Base-by-base conservation (phyloP, 2,888 invertebrate species). In the Lithophane socia region DNA sequence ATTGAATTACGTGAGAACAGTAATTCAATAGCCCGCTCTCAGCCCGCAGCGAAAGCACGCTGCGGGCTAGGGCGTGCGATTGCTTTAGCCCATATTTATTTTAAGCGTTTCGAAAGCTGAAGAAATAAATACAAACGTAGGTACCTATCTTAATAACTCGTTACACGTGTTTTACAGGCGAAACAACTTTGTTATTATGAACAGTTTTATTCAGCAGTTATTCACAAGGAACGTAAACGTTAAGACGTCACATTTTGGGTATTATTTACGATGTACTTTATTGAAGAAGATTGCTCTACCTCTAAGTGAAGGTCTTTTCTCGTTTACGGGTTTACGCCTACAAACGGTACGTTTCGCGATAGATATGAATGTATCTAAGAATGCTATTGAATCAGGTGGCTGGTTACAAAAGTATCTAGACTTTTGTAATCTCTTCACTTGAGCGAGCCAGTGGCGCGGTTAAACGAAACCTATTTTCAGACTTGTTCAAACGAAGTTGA, bases 351-450 rank as follows among this genome's bases (percentile, higher is more conserved):
- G 16, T 47, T 58, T 52, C 16, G 1, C 54, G 3, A 54, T 47
- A 56, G 37, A 76, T 42, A 63, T 60, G 21, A 66, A 72, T 76
- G 42, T 63, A 42, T 52, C 12, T 69, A 52, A 56, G 60, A 81
- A 73, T 81, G 67, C 29, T 42, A 70, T 61, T 56, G 77, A 72
- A 63, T 74, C 77, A 72, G 81, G 49, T 71, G 81, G 72, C 54
- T 70, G 72, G 49, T 0, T 24, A 56, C 78, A 61, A 73, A 65
- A 75, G 66, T 64, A 72, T 69, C 54, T 74, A 80, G 18, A 66
- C 58, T 24, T 13, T 64, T 61, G 60, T 84, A 84, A 84, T 84
- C 84, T 84, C 52, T 67, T 52, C 73, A 67, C 70, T 75, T 75
- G 70, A 78, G 75, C 12, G 74, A 44, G 8, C 52, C 60, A 56